Evolutionary conservation across 2,113 vertebrate genomes (phyloP), one percentile per base, ranked within the genome.

Genomic region (Desmodus rotundus): DNA sequence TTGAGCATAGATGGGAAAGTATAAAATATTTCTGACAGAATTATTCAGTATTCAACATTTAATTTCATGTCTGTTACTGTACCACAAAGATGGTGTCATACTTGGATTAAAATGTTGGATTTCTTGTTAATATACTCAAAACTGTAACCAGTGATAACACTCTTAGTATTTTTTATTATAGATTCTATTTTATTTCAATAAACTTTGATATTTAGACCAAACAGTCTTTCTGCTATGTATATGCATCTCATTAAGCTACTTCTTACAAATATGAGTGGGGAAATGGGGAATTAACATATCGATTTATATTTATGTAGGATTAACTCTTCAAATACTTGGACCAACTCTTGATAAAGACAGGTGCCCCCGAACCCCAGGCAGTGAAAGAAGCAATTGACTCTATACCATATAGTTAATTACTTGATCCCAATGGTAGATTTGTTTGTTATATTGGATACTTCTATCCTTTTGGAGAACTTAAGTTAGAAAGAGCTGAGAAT

Each of bases 101-200:
- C 72, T 97, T 95, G 72, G 76, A 87, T 94, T 97, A 92, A 97
- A 91, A 95, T 83, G 80, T 96, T 96, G 92, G 80, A 94, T 78
- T 89, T 96, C 97, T 96, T 96, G 93, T 95, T 96, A 93, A 96
- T 92, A 89, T 91, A 93, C 96, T 96, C 95, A 96, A 96, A 96
- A 97, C 91, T 98, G 97, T 98, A 98, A 97, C 89, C 88, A 98
- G 96, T 98, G 95, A 89, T 97, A 97, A 97, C 74, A 97, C 81
- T 92, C 36, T 94, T 97, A 97, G 96, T 95, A 96, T 97, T 98
- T 98, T 98, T 97, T 98, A 97, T 98, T 97, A 98, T 97, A 98
- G 97, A 97, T 98, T 98, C 96, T 97, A 98, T 98, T 97, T 97
- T 97, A 97, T 97, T 98, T 98, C 97, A 98, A 98, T 98, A 98